Evolutionary conservation across 2,113 vertebrate species (phyloP).

Genomic region (Origma solitaria): DNA sequence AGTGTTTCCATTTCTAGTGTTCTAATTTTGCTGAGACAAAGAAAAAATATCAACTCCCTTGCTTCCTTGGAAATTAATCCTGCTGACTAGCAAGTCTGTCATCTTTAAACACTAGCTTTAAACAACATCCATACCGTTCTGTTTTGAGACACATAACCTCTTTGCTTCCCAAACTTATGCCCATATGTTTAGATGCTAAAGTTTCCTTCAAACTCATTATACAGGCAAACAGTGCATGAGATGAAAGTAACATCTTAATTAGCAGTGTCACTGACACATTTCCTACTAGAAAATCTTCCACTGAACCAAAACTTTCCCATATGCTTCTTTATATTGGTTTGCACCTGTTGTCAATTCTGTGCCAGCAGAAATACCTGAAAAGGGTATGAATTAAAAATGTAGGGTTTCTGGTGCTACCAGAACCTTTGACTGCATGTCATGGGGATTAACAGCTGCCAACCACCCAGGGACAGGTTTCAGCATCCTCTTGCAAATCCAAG

Average conservation of each 20-base stretch:
- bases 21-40: neutral
- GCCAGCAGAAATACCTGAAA: constrained; percentile 33
- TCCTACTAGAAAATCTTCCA: neutral
- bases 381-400: neutral
- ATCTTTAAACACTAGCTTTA: neutral
- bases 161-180: neutral
- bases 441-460: neutral
- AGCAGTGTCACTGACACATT: constrained; percentile 24
- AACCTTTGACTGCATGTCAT: neutral
- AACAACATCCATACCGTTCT: neutral
- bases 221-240: neutral
- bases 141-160: neutral
- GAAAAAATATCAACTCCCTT: neutral
- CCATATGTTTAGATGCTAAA: neutral
- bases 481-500: neutral
- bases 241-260: constrained; percentile 17
- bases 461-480: neutral
- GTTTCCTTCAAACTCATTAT: neutral
- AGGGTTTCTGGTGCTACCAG: neutral
- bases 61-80: neutral
- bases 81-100: neutral
- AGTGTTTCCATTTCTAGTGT: neutral
- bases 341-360: constrained; percentile 33
- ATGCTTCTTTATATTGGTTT: constrained; percentile 33
- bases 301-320: constrained; percentile 20